phyloP scores from a whole-genome alignment of 2,888 invertebrate genomes.

The Lepetodrilus schrolli region DNA sequence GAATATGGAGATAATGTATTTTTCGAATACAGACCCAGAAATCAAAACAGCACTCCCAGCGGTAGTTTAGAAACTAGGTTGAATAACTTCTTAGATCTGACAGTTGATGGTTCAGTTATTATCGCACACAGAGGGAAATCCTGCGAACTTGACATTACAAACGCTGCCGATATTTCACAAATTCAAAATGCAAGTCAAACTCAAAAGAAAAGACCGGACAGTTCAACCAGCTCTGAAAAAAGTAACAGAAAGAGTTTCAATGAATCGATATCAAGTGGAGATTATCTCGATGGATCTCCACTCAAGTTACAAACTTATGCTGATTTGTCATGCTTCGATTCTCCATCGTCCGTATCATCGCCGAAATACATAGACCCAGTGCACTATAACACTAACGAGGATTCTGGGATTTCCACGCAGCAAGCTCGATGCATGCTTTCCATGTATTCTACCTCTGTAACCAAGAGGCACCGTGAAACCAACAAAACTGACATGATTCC shows the following conservation, averaged over 20 bases:
- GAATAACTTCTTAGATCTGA: neutral
- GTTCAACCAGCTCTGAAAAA: neutral
- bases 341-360: conserved; percentile 1
- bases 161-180: neutral
- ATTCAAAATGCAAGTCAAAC: neutral
- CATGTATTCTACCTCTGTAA: conserved; percentile 7
- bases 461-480: neutral
- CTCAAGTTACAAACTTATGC: conserved; percentile 54
- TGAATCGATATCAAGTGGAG: neutral
- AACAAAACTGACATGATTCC: conserved; percentile 29
- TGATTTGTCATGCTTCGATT: conserved; percentile 49
- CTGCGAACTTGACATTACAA: neutral
- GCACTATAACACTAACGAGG: neutral
- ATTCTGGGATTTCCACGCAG: neutral
- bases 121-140: neutral
- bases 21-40: neutral
- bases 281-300: conserved; percentile 50
- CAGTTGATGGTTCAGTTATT: neutral
- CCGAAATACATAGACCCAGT: neutral
- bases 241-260: neutral
- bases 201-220: no score
- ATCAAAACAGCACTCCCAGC: neutral
- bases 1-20: neutral
- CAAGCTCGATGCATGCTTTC: neutral
- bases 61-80: neutral